Percentiles rank a stretch among this genome's conserved stretches.
Evolutionary conservation across 2,888 invertebrate genomes (phyloP).

Genomic region (Lasioglossum calceatum): DNA sequence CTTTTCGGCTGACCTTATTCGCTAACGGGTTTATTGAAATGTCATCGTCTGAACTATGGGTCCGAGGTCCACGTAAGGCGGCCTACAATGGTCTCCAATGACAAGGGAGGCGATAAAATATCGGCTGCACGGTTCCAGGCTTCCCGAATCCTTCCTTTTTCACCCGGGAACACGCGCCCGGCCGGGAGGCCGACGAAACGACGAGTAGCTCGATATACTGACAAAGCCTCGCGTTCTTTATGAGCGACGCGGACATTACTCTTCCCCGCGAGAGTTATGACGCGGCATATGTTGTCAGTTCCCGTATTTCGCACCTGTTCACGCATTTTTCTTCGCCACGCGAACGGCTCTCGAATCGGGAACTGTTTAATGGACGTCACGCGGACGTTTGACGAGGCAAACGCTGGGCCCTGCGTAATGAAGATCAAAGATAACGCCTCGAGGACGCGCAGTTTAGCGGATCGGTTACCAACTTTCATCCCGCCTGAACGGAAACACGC

Average conservation of each 20-base stretch:
- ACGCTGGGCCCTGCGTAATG: constrained; percentile 12
- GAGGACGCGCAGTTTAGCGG: neutral
- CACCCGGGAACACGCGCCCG: constrained; percentile 40
- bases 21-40: constrained; percentile 74
- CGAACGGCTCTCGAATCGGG: constrained; percentile 38
- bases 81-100: constrained; percentile 41
- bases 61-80: constrained; percentile 44
- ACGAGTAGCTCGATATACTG: constrained; percentile 71
- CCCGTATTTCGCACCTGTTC: constrained; percentile 59
- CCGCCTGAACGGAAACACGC: neutral
- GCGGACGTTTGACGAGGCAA: constrained; percentile 32
- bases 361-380: constrained; percentile 16
- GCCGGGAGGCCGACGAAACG: constrained; percentile 67
- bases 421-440: constrained; percentile 34
- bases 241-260: constrained; percentile 67
- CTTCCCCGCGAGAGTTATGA: constrained; percentile 56
- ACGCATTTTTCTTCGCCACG: constrained; percentile 56
- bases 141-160: constrained; percentile 44
- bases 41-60: constrained; percentile 74
- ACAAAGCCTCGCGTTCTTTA: constrained; percentile 68
- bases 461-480: neutral
- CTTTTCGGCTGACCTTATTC: constrained; percentile 71
- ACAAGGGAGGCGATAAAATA: constrained; percentile 71
- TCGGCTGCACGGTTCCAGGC: constrained; percentile 56
- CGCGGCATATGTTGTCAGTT: constrained; percentile 52